phyloP scores from a whole-genome alignment of 2,113 vertebrate species.

The Phalacrocorax carbo region DNA sequence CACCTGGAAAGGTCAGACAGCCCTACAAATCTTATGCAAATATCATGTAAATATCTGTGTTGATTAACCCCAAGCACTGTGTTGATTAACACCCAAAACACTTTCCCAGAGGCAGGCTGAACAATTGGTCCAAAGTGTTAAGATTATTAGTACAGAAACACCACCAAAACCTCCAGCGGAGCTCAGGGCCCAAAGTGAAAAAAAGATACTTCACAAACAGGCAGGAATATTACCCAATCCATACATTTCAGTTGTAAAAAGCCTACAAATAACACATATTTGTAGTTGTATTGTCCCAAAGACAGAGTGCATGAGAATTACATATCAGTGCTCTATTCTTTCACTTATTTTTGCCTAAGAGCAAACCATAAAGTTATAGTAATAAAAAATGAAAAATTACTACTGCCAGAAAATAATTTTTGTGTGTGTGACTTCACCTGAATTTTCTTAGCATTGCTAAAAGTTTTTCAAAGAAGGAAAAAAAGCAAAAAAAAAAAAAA shows the following conservation, averaged over 20 bases:
- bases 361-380: background rate
- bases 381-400: constrained; percentile 24
- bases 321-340: background rate
- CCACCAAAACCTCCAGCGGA: background rate
- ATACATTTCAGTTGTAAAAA: background rate
- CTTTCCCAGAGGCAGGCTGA: background rate
- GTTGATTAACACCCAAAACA: background rate
- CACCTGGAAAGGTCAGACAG: background rate
- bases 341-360: constrained; percentile 28
- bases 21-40: background rate
- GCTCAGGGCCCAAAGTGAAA: background rate
- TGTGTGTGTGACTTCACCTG: background rate
- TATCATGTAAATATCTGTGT: background rate
- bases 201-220: background rate
- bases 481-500: too few relatives aligned
- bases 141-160: background rate
- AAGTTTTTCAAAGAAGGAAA: too few relatives aligned
- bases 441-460: background rate
- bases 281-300: background rate
- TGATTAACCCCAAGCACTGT: background rate
- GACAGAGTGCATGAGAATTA: background rate
- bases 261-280: background rate
- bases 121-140: background rate
- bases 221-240: background rate
- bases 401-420: background rate